phyloP scores from a whole-genome alignment of 2,113 vertebrate species.

The Oryzias melastigma region DNA sequence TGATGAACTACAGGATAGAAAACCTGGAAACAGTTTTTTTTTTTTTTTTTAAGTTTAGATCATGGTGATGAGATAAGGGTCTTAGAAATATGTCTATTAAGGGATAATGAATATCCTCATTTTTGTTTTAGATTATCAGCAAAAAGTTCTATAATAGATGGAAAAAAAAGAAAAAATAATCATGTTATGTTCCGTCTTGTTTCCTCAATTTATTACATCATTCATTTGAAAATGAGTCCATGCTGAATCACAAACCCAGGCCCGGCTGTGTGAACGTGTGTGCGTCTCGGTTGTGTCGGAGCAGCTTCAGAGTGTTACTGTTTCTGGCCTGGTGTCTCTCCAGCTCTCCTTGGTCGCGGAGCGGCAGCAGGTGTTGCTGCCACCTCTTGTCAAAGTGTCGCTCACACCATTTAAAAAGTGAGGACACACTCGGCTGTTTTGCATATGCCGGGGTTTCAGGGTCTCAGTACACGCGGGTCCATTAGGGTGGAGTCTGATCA shows the following conservation, averaged over 20 bases:
- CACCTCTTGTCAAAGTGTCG: constrained; percentile 63
- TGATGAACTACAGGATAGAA: too few relatives aligned
- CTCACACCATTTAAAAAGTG: constrained; percentile 79
- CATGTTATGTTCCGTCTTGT: too few relatives aligned
- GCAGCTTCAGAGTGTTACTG: constrained; percentile 37
- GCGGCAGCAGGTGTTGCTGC: constrained; percentile 70
- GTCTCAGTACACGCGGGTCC: constrained; percentile 33
- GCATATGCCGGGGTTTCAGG: constrained; percentile 58
- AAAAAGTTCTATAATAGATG: too few relatives aligned
- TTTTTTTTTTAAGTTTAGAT: too few relatives aligned
- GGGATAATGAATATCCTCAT: too few relatives aligned
- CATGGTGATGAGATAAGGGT: too few relatives aligned
- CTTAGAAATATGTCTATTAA: too few relatives aligned
- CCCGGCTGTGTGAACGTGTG: constrained; percentile 11
- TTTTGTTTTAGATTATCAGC: too few relatives aligned
- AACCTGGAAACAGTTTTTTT: too few relatives aligned
- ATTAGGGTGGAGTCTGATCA: constrained; percentile 51
- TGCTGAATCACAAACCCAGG: not conserved
- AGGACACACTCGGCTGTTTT: constrained; percentile 65
- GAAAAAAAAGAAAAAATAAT: too few relatives aligned
- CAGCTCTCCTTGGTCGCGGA: constrained; percentile 43
- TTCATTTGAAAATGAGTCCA: too few relatives aligned
- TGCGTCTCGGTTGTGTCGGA: constrained; percentile 29
- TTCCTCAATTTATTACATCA: too few relatives aligned
- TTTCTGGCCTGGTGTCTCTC: constrained; percentile 55